Evolutionary conservation across 2,797 vertebrate genomes (phyloP).

Genomic region (Buceros bicornis): DNA sequence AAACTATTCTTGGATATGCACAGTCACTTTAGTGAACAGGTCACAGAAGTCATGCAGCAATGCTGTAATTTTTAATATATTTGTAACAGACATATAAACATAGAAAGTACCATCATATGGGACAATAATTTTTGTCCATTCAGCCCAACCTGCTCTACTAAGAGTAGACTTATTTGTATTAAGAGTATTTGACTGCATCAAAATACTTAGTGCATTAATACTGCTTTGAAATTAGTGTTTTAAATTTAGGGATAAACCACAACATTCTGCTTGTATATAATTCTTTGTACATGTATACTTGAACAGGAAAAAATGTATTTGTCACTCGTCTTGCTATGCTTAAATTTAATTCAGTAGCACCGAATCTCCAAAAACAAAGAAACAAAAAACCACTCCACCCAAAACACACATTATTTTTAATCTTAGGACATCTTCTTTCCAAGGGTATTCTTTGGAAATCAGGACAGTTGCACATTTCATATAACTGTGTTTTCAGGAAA

Average conservation of each 20-base stretch:
- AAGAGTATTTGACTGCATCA: neutral
- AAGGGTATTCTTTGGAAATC: conserved; percentile 62
- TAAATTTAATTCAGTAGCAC: neutral
- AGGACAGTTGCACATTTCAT: conserved; percentile 82
- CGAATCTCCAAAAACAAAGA: neutral
- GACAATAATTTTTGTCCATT: neutral
- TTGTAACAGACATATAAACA: neutral
- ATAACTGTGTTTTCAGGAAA: conserved; percentile 68
- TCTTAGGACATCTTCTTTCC: neutral
- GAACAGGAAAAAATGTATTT: neutral
- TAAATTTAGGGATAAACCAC: neutral
- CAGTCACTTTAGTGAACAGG: neutral
- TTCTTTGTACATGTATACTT: neutral
- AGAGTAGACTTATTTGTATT: neutral
- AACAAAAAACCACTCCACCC: fast-evolving
- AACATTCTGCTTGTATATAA: neutral
- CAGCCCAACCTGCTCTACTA: neutral
- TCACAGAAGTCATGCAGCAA: fast-evolving
- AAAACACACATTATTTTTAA: neutral
- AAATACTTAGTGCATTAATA: neutral
- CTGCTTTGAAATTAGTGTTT: neutral
- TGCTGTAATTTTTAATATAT: neutral
- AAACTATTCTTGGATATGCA: neutral
- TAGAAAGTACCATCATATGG: neutral
- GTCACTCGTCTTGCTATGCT: neutral